Evolutionary conservation across 2,888 invertebrate species (phyloP), one percentile per base, ranked within the genome.

Genomic region (Exephanes ischioxanthus): DNA sequence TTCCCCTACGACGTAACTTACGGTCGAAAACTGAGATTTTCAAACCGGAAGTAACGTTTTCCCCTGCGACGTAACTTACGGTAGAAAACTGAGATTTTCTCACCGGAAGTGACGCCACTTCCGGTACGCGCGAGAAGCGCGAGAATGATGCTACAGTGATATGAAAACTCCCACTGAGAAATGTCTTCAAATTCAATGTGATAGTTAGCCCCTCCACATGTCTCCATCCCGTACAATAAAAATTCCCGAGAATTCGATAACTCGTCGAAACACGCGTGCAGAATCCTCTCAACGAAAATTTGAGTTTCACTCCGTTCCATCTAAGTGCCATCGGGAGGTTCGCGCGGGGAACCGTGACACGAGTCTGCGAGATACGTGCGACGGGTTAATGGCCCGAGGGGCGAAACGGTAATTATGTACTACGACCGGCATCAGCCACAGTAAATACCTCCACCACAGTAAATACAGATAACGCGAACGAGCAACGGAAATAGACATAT

Each of bases 371-470:
- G 16, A 80, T 80, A 81, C 77, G 84, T 66, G 81, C 84, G 67
- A 73, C 61, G 76, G 84, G 58, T 80, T 85, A 85, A 85, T 85
- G 82, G 82, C 30, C 77, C 78, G 68, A 67, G 75, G 80, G 70
- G 51, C 33, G 63, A 79, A 82, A 79, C 70, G 78, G 71, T 85
- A 82, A 82, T 85, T 79, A 85, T 72, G 80, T 80, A 72, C 55
- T 16, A 53, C 67, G 63, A 72, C 53, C 71, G 33, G 51, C 33
- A 72, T 48, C 70, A 67, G 66, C 33, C 22, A 22, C 22, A 1
- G 22, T 22, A 22, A 22, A 22, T 22, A 22, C 22, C 48, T 72
- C 55, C 80, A 55, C 72, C 41, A 33, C 80, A 71, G 58, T 71
- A 66, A 76, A 76, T 66, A 53, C 37, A 51, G 63, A 63, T 63